phyloP scores from a whole-genome alignment of 2,113 vertebrate species.

The Dicaeum eximium region DNA sequence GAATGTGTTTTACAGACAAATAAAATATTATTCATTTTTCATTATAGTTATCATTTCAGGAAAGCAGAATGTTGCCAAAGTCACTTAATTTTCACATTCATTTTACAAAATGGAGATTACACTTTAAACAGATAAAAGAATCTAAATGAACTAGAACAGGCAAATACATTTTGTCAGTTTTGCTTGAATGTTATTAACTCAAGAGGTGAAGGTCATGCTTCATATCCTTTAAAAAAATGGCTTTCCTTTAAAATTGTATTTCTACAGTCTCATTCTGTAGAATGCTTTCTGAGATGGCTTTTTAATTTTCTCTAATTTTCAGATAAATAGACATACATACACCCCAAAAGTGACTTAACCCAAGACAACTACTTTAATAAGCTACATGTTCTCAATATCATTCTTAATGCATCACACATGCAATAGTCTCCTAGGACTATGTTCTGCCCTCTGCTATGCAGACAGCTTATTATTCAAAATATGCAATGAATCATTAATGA shows the following conservation, averaged over 20 bases:
- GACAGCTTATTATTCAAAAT: slow-evolving; percentile 60
- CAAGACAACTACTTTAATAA: slow-evolving; percentile 31
- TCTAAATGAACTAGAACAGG: background rate
- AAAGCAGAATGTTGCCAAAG: background rate
- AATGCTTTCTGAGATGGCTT: background rate
- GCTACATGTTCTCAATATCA: background rate
- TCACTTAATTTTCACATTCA: background rate
- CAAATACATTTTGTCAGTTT: slow-evolving; percentile 1
- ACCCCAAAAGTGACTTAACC: background rate
- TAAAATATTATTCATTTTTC: background rate
- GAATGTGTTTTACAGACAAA: background rate
- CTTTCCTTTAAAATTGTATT: background rate
- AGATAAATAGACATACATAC: background rate
- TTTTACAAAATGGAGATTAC: slow-evolving; percentile 7
- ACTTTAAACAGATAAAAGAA: slow-evolving; percentile 5
- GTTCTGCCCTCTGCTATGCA: slow-evolving; percentile 2
- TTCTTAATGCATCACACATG: slow-evolving; percentile 38
- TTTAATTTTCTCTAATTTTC: slow-evolving; percentile 17
- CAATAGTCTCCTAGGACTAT: slow-evolving; percentile 13
- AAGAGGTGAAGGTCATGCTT: background rate
- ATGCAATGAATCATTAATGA: slow-evolving; percentile 63
- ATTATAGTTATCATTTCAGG: background rate
- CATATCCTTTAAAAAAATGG: background rate
- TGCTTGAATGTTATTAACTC: background rate
- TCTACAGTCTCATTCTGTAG: background rate